A percentile compares a stretch with the other conserved stretches of the same genome.
phyloP scores from a whole-genome alignment of 2,797 vertebrate genomes.

The Acanthopagrus latus region DNA sequence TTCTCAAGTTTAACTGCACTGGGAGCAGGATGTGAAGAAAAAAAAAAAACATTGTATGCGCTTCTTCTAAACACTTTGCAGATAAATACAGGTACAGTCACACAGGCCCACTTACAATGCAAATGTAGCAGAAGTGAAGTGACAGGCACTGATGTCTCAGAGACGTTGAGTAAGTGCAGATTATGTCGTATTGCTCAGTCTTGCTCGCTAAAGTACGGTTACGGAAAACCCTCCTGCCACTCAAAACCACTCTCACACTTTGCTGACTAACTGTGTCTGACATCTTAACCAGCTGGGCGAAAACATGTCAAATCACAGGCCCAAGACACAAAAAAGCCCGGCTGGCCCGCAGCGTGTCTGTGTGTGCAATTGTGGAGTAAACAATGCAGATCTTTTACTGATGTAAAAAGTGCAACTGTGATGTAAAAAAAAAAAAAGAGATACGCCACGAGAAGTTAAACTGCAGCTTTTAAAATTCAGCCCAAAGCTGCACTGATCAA shows the following conservation, averaged over 20 bases:
- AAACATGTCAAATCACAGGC: conserved; percentile 5
- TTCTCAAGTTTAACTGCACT: conserved; percentile 31
- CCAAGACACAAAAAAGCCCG: conserved; percentile 8
- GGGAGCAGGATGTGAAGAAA: conserved; percentile 16
- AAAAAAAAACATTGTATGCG: neutral
- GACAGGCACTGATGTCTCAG: neutral
- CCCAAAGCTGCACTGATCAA: neutral
- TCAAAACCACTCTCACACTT: conserved; percentile 27
- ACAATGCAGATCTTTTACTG: neutral
- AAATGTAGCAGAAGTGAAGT: conserved; percentile 9
- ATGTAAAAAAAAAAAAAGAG: neutral
- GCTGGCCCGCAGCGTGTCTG: neutral
- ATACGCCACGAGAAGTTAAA: neutral
- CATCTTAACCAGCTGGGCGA: neutral
- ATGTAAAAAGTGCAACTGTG: neutral
- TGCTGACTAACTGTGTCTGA: conserved; percentile 8
- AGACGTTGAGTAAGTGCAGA: conserved; percentile 9
- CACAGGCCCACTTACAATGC: neutral
- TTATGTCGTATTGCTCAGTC: conserved; percentile 8
- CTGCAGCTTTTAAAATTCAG: neutral
- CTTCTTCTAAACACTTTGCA: neutral
- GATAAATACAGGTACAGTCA: neutral
- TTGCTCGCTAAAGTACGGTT: conserved; percentile 1
- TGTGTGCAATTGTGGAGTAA: neutral
- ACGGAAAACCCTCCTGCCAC: conserved; percentile 21